Base-by-base conservation (phyloP, 2,888 invertebrate genomes). In the Cephus runcator region DNA sequence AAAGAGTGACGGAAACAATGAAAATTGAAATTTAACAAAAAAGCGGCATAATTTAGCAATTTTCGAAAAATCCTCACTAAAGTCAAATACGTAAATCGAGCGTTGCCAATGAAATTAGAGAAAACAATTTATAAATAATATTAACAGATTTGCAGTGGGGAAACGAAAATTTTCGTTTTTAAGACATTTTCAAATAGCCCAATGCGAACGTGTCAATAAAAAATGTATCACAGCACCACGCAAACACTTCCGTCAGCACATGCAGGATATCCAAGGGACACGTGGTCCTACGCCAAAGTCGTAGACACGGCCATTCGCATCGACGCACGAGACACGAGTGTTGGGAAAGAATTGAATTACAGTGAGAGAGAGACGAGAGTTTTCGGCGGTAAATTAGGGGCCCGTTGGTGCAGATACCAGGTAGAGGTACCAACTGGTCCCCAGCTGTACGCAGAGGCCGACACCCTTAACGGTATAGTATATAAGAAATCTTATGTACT, bases 211-310 rank as follows among this genome's bases (percentile, higher is more conserved):
- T 35, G 1, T 35, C 12, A 12, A 56, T 56, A 23, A 56, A 23
- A 56, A 23, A 56, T 56, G 23, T 71, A 6, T 71, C 71, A 71
- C 71, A 71, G 71, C 71, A 71, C 71, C 71, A 71, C 71, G 12
- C 3, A 15, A 71, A 34, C 31, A 33, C 71, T 12, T 71, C 71
- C 15, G 12, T 34, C 31, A 33, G 71, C 71, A 15, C 71, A 71
- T 71, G 33, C 71, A 34, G 33, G 71, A 71, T 23, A 12, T 15
- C 15, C 31, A n/a, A 15, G 56, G 12, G 31, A 33, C 71, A 71
- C 71, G 34, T 34, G 71, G 34, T 15, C 11, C 71, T 34, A 34
- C 34, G 71, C 12, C 71, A 71, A 34, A 71, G 71, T 34, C 71
- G 31, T 34, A 34, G 71, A 33, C 71, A 31, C 71, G 33, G 31